Percentiles rank a stretch among this genome's conserved stretches.
phyloP scores from a whole-genome alignment of 2,113 vertebrate genomes.

The Parotia lawesii region DNA sequence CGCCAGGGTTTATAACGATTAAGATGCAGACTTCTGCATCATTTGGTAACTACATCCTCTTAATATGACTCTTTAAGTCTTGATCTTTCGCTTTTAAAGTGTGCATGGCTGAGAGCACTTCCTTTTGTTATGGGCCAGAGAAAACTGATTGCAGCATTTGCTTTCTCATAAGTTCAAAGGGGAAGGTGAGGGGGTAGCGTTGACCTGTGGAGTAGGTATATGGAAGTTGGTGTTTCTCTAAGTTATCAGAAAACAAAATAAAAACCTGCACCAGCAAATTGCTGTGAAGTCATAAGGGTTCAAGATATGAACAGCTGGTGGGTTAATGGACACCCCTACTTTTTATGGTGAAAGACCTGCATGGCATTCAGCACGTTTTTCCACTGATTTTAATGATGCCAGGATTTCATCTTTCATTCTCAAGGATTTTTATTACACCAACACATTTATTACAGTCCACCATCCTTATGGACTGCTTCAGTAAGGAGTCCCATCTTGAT shows the following conservation, averaged over 20 bases:
- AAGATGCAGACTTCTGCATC: neutral
- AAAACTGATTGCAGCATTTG: neutral
- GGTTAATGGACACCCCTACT: neutral
- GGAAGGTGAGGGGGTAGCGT: neutral
- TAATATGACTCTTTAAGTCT: neutral
- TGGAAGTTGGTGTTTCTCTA: neutral
- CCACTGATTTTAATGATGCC: neutral
- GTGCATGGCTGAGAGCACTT: neutral
- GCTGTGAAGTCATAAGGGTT: neutral
- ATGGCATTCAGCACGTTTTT: neutral
- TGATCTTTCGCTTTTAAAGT: neutral
- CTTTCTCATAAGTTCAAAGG: neutral
- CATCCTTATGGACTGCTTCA: neutral
- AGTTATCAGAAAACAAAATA: neutral
- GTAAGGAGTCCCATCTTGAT: neutral
- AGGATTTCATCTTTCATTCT: neutral
- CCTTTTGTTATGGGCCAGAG: neutral
- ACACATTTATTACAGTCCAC: neutral
- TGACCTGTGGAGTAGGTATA: rapidly evolving
- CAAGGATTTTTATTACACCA: neutral
- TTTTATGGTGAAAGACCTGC: neutral
- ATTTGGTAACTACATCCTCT: neutral
- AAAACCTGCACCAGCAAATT: neutral
- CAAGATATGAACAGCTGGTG: neutral
- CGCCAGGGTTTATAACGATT: neutral